phyloP scores from a whole-genome alignment of 2,888 invertebrate species.

The Erpobdella octoculata region DNA sequence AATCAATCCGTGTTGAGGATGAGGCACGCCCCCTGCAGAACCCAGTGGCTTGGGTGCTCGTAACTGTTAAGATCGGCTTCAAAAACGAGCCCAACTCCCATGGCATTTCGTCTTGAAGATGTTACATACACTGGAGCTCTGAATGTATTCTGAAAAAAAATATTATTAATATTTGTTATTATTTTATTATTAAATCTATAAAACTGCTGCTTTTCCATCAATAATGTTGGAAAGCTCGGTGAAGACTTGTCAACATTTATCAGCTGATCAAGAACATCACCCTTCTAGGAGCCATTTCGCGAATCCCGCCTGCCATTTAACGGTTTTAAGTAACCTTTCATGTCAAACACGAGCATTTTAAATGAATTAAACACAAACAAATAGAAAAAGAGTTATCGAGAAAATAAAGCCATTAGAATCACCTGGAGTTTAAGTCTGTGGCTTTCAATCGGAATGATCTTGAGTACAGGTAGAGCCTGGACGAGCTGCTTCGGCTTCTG shows the following conservation, averaged over 20 bases:
- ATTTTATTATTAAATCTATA: not conserved
- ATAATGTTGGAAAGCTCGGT: not conserved
- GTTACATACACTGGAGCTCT: conserved; percentile 83
- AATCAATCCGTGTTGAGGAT: conserved; percentile 69
- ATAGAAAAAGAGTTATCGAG: not conserved
- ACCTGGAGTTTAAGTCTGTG: conserved; percentile 76
- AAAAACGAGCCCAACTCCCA: conserved; percentile 83
- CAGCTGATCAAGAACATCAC: not conserved
- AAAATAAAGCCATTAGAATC: conserved; percentile 35
- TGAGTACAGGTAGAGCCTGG: conserved; percentile 75
- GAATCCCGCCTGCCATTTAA: too few species aligned
- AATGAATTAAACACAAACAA: not conserved
- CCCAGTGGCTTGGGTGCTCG: conserved; percentile 79
- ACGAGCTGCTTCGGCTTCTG: conserved; percentile 76
- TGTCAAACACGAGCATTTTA: not conserved
- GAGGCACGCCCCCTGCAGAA: conserved; percentile 79
- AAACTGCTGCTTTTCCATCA: too few species aligned
- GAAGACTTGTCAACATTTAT: not conserved
- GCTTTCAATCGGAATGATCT: conserved; percentile 74
- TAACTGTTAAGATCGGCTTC: conserved; percentile 75
- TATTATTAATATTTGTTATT: not conserved
- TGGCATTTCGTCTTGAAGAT: conserved; percentile 74
- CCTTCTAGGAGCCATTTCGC: not conserved
- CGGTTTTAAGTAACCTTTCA: not conserved
- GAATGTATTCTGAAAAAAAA: conserved; percentile 66